These are phyloP conservation scores for Trachymyrmex cornetzi DNA, from an alignment of 1,140 invertebrate genomes.

Conservation along the genomic window DNA sequence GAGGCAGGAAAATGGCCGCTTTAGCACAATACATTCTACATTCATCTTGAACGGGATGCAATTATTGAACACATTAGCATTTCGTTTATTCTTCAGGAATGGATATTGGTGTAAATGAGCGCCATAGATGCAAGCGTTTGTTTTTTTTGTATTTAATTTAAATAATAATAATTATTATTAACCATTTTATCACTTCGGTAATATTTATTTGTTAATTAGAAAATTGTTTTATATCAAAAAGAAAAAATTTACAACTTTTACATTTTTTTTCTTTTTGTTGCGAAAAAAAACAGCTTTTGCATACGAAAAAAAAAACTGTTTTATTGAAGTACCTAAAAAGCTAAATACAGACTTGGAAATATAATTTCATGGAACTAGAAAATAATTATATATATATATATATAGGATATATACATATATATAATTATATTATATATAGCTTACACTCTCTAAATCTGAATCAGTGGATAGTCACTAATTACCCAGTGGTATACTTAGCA, in stretches of 20 bases:
- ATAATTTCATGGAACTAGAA: too few relatives aligned
- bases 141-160: background rate
- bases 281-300: background rate
- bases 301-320: too few relatives aligned
- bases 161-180: background rate
- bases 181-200: background rate
- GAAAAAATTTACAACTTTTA: background rate
- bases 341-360: too few relatives aligned
- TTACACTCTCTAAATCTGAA: too few relatives aligned
- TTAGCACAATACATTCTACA: constrained; percentile 28
- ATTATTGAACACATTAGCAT: constrained; percentile 42
- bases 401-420: too few relatives aligned
- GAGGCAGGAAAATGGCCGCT: constrained; percentile 24
- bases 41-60: constrained; percentile 15
- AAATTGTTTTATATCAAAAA: background rate
- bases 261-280: background rate
- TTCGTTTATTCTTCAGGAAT: constrained; percentile 34
- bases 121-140: background rate
- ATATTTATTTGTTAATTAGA: background rate
- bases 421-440: too few relatives aligned
- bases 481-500: too few relatives aligned
- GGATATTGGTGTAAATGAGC: background rate
- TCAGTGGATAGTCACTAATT: too few relatives aligned
- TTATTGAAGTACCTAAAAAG: too few relatives aligned
- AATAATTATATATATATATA: too few relatives aligned